phyloP scores from a whole-genome alignment of 2,888 invertebrate genomes.

The Eristalinus aeneus region DNA sequence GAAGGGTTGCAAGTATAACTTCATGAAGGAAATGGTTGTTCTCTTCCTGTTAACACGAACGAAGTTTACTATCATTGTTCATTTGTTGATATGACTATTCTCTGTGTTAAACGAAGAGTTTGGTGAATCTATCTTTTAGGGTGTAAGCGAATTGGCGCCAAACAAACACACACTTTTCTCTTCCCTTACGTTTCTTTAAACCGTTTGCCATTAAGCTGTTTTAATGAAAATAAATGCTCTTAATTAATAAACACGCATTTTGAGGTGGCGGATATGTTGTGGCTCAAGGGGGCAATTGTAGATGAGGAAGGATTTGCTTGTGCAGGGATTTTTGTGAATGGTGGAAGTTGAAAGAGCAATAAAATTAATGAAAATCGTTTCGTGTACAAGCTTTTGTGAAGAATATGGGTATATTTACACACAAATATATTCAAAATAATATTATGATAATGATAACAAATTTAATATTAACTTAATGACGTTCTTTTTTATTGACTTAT shows the following conservation, averaged over 20 bases:
- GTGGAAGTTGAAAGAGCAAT: constrained; percentile 34
- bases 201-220: constrained; percentile 78
- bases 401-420: not conserved
- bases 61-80: constrained; percentile 25
- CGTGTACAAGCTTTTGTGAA: not conserved
- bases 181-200: not conserved
- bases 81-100: constrained; percentile 27
- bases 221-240: constrained; percentile 81
- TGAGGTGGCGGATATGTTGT: constrained; percentile 75
- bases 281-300: constrained; percentile 2
- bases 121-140: constrained; percentile 31
- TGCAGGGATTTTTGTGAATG: constrained; percentile 46
- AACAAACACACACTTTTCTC: constrained; percentile 24
- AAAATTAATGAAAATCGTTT: constrained; percentile 50
- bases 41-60: constrained; percentile 38
- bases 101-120: not conserved
- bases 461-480: no score
- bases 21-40: constrained; percentile 20
- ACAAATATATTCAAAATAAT: not conserved
- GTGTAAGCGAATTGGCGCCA: constrained; percentile 75
- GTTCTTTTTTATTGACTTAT: not conserved
- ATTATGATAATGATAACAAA: not conserved
- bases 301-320: constrained; percentile 41
- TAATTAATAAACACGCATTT: constrained; percentile 81
- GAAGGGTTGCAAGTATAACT: constrained; percentile 57